phyloP scores from a whole-genome alignment of 1,140 invertebrate species.

The Platorchestia sp. region DNA sequence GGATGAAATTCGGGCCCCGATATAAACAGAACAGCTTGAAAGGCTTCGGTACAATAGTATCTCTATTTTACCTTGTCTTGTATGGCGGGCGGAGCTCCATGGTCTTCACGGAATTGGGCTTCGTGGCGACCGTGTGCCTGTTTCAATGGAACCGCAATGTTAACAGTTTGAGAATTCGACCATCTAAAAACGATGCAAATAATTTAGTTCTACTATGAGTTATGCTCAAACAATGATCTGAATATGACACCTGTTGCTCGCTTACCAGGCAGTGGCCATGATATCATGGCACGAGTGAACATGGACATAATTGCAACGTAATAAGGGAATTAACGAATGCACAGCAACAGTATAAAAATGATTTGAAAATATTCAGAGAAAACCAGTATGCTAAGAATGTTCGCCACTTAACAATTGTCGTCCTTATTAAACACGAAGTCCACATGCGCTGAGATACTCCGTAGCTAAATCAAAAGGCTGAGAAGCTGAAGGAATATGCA shows the following conservation, averaged over 20 bases:
- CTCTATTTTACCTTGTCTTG: slow-evolving; percentile 63
- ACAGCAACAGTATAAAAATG: background rate
- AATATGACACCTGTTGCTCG: background rate
- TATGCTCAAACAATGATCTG: background rate
- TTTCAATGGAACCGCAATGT: background rate
- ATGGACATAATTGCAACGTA: background rate
- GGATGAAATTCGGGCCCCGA: background rate
- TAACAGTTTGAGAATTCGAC: background rate
- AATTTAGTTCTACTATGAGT: background rate
- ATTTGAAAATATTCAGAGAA: background rate
- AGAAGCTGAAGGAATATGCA: background rate
- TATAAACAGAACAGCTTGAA: background rate
- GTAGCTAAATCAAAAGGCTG: too few relatives aligned
- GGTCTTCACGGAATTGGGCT: slow-evolving; percentile 59
- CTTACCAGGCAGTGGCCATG: background rate
- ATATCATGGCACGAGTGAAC: background rate
- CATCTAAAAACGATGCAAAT: background rate
- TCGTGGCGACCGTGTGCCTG: slow-evolving; percentile 61
- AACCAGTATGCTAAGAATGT: background rate
- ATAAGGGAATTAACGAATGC: background rate
- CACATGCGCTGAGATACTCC: too few relatives aligned
- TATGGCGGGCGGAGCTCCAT: slow-evolving; percentile 59
- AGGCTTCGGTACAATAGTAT: background rate
- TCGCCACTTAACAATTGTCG: background rate
- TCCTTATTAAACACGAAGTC: background rate